Base-by-base conservation (phyloP, 2,113 vertebrate genomes). In the Corynorhinus townsendii region DNA sequence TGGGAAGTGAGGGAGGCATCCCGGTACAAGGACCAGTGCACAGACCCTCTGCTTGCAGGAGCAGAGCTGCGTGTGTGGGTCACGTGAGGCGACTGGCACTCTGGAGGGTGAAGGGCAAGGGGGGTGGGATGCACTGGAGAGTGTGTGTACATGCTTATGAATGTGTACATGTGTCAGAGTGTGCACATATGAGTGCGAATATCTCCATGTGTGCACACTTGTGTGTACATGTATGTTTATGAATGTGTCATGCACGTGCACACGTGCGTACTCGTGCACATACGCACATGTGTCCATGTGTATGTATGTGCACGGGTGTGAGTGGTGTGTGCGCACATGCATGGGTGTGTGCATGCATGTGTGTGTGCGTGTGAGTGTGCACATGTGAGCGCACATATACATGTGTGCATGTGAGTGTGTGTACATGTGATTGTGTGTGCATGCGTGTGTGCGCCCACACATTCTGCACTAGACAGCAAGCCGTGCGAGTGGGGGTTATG, bases 61-160 rank as follows among this genome's bases (percentile, higher is more conserved):
- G 20, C n/a, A 26, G 0, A 26, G 52, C 17, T 22, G 77, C 0
- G 0, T 4, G 22, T 22, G 22, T 0, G 1, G 54, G 54, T 35
- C 71, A 16, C 0, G 0, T 35, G 35, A 80, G 26, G 45, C 15
- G 17, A 10, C 0, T 30, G 49, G 73, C 69, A 28, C 14, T 11
- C 9, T 4, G 3, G 7, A 49, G 59, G 40, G 71, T 49, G 54
- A 52, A 4, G 69, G 3, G 12, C 15, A 30, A 76, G 7, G 8
- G 11, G 3, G 43, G 38, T 40, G 38, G 38, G 38, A 40, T 40
- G 38, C 38, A 40, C 38, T 40, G 38, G 38, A 40, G 4, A 0
- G 43, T 43, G 43, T 43, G 8, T 43, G 43, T 43, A 7, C 43
- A 43, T 43, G 43, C 43, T 43, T 43, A 7, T 43, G 6, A 43